Base-by-base conservation (phyloP, 2,797 vertebrate genomes). In the Cyprinodon diabolis region DNA sequence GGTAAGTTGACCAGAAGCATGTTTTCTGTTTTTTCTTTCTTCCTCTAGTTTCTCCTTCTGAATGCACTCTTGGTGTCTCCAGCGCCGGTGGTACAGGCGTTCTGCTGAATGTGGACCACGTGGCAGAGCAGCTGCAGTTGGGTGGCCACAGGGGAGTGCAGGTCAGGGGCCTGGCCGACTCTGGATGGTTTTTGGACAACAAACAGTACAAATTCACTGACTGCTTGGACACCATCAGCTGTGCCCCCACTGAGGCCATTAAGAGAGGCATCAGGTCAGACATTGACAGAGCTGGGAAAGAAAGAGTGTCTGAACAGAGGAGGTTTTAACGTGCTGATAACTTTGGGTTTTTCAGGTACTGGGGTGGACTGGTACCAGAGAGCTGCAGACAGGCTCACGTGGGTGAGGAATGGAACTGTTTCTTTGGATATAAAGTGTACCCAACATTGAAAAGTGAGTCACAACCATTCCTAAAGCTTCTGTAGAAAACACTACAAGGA, bases 371-470 rank as follows among this genome's bases (percentile, higher is more conserved):
- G 62, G 96, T 98, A 68, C 97, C 97, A 0, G 96, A 98, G 70
- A 95, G 94, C 90, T 99, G 98, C 79, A 95, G 94, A 73, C 96
- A 95, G 74, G 95, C 95, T 80, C 95, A 97, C 74, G 91, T 95
- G 3, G 97, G 97, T 51, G 96, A 98, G 48, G 97, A 99, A 81
- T 98, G 97, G 97, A 97, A 97, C 79, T 98, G 98, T 80, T 98
- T 98, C 90, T 98, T 98, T 51, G 97, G 97, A 3, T 98, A 99
- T 86, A 98, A 97, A 92, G 92, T 98, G 75, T 97, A 96, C 84
- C 96, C 97, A 0, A 97, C 96, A 0, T 90, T 99, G 81, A 96
- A 95, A 92, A 97, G 97, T 98, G 92, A 96, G 96, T 90, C 51
- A 49, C 2, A 5, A 30, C n/a, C 66, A 37, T 48, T 40, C 4